Evolutionary conservation across 1,140 invertebrate species (phyloP).

Genomic region (Popillia japonica): DNA sequence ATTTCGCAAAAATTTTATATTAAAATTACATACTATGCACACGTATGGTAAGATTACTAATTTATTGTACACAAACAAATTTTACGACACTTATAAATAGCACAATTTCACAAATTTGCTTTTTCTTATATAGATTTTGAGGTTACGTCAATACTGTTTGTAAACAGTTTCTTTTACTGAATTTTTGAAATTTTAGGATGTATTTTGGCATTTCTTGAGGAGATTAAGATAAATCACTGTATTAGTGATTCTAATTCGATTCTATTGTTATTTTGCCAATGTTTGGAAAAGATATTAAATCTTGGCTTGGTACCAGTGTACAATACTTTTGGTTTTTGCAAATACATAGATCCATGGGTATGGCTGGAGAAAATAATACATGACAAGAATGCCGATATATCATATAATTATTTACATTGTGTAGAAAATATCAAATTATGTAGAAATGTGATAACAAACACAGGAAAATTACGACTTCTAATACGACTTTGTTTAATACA

Average conservation of each 20-base stretch:
- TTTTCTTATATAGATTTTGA: constrained; percentile 36
- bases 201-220: constrained; percentile 61
- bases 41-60: not conserved
- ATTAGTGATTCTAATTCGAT: constrained; percentile 44
- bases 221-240: constrained; percentile 43
- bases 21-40: not conserved
- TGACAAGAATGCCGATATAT: constrained; percentile 53
- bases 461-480: constrained; percentile 65
- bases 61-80: not conserved
- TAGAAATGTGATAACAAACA: constrained; percentile 60
- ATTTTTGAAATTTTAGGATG: constrained; percentile 57
- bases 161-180: constrained; percentile 17
- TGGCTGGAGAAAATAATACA: constrained; percentile 63
- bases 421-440: constrained; percentile 61
- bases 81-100: not conserved
- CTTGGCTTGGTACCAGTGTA: constrained; percentile 59
- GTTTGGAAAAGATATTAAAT: constrained; percentile 64
- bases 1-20: not conserved
- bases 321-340: constrained; percentile 59
- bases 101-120: not conserved
- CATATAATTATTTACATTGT: constrained; percentile 59
- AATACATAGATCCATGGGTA: constrained; percentile 61
- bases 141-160: constrained; percentile 33
- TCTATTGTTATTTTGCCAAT: constrained; percentile 61
- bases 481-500: constrained; percentile 65